Evolutionary conservation across 2,888 invertebrate species (phyloP), one percentile per base, ranked within the genome.

Genomic region (Pyrocoelia pectoralis): DNA sequence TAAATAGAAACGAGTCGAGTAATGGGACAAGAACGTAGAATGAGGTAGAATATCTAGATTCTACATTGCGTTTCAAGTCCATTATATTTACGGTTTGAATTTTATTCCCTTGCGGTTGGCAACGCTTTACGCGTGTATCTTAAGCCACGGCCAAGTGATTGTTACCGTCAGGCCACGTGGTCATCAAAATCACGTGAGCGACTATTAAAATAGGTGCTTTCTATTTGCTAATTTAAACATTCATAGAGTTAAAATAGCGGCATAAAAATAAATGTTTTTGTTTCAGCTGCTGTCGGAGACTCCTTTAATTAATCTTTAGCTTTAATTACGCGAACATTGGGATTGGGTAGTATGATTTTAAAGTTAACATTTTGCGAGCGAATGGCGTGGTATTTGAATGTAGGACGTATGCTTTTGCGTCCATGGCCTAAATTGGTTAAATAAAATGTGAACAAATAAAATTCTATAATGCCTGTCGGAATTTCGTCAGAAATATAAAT

Each of bases 111-210:
- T 17, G 46, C 18, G n/a, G 46, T 15, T 48, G 56, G 53, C 60
- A 54, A 48, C 57, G 62, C 60, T 68, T 24, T 61, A 65, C 61
- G 43, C 60, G 56, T 56, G 58, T 64, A 63, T 63, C 63, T 66
- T 64, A 50, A 57, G 61, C 58, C 64, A 65, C 58, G 60, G 64
- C 60, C 50, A 48, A 53, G 57, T 48, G 62, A 54, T 41, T 57
- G 54, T 63, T 49, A 41, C 50, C 40, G 59, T 50, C 58, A 61
- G 60, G 66, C 66, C 68, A 68, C 68, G 68, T 68, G 68, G 68
- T 58, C 51, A 54, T 48, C 59, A 29, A 24, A 49, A 59, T 65
- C 66, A 65, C 66, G 61, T 68, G 68, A 67, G 56, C 62, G 53
- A 43, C 57, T 54, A 53, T 53, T 48, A 56, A 53, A 49, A 53